These are phyloP conservation scores for Progne subis DNA, from an alignment of 2,113 vertebrate genomes.

Conservation along the genomic window DNA sequence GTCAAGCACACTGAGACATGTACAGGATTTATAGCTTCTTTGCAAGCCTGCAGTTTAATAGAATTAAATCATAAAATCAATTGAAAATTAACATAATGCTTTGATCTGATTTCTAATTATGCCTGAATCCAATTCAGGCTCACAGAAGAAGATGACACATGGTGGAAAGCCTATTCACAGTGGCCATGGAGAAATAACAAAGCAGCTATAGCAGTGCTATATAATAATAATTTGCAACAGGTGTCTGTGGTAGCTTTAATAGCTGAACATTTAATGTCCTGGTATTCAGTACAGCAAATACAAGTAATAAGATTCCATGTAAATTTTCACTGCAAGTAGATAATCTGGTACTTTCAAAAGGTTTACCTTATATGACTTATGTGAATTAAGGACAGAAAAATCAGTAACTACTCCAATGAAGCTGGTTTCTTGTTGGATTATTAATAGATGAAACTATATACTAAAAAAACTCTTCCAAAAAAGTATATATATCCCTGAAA, in stretches of 20 bases:
- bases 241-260: background rate
- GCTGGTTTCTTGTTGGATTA: background rate
- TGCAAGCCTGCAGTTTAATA: constrained; percentile 58
- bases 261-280: background rate
- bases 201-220: background rate
- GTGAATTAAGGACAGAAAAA: background rate
- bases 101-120: constrained; percentile 68
- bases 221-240: constrained; percentile 19
- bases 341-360: background rate
- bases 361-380: background rate
- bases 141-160: background rate
- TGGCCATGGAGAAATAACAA: background rate
- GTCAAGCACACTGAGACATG: constrained; percentile 37
- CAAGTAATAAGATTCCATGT: background rate
- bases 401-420: background rate
- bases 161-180: background rate
- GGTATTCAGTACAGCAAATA: background rate
- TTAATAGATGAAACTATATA: background rate
- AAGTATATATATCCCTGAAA: background rate
- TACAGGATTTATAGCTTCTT: constrained; percentile 61
- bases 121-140: constrained; percentile 35
- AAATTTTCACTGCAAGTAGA: background rate
- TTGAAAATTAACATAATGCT: constrained; percentile 71
- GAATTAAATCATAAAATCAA: constrained; percentile 72
- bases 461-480: background rate